A percentile compares a stretch with the other conserved stretches of the same genome.
These are phyloP conservation scores for Melanchra persicariae DNA, from an alignment of 2,888 invertebrate species.

Conservation along the genomic window DNA sequence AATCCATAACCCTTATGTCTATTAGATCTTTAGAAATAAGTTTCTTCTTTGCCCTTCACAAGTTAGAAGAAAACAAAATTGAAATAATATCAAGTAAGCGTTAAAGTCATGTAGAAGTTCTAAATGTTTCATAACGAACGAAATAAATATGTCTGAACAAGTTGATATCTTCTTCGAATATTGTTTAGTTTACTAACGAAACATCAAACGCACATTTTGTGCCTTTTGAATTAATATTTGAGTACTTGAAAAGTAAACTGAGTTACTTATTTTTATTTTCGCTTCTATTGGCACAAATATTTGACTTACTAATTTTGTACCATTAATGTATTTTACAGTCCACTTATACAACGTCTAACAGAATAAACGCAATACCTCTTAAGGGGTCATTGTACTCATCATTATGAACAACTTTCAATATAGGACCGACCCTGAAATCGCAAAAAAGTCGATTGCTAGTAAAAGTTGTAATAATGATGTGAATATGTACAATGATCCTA, in stretches of 20 bases:
- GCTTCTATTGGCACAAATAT: conserved; percentile 12
- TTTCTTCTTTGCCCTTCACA: background rate
- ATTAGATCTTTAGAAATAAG: background rate
- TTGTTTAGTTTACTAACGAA: conserved; percentile 53
- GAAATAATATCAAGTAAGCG: conserved; percentile 11
- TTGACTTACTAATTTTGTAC: conserved; percentile 18
- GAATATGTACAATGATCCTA: too few relatives aligned
- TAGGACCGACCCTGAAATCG: too few relatives aligned
- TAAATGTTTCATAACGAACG: conserved; percentile 2
- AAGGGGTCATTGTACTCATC: too few relatives aligned
- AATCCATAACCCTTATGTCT: background rate
- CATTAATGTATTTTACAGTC: conserved; percentile 5
- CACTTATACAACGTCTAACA: background rate
- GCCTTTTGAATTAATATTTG: conserved; percentile 38
- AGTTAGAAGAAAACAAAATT: background rate
- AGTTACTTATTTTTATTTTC: conserved; percentile 39
- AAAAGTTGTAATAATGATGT: too few relatives aligned
- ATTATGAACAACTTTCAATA: too few relatives aligned
- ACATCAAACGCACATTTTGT: conserved; percentile 44
- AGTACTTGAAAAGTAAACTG: conserved; percentile 16
- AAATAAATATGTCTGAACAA: conserved; percentile 29
- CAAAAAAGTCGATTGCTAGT: too few relatives aligned
- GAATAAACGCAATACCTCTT: too few relatives aligned
- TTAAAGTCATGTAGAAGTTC: conserved; percentile 14
- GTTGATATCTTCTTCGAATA: conserved; percentile 21